These are phyloP conservation scores for Caenorhabditis sp. DNA, from an alignment of 2,888 invertebrate species.

Conservation along the genomic window DNA sequence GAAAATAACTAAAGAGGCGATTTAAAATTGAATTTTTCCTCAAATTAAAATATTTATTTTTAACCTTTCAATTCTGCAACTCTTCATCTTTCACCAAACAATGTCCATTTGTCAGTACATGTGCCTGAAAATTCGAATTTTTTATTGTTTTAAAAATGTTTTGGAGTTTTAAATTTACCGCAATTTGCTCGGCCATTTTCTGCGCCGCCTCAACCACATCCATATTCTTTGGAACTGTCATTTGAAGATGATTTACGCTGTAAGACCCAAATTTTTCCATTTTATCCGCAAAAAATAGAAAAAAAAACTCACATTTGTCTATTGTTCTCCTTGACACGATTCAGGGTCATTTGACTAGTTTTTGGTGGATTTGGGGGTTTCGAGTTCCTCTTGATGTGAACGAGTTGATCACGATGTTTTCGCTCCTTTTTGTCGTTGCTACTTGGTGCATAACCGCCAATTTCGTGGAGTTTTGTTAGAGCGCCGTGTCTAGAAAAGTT, in stretches of 20 bases:
- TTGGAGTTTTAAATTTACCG: background rate
- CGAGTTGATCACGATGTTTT: constrained; percentile 15
- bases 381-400: constrained; percentile 7
- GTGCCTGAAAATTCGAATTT: constrained; percentile 15
- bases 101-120: constrained; percentile 18
- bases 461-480: constrained; percentile 26
- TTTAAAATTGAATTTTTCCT: no score
- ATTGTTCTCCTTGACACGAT: constrained; percentile 12
- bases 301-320: background rate
- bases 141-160: background rate
- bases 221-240: constrained; percentile 11
- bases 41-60: background rate
- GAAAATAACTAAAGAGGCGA: background rate
- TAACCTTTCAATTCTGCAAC: background rate
- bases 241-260: constrained; percentile 6
- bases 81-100: constrained; percentile 22
- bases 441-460: constrained; percentile 32
- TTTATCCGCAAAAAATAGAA: background rate
- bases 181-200: constrained; percentile 29
- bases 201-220: constrained; percentile 22
- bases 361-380: constrained; percentile 21
- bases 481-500: constrained; percentile 17
- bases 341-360: constrained; percentile 33
- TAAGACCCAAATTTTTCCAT: background rate
- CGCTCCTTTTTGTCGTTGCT: constrained; percentile 26